Evolutionary conservation across 2,797 vertebrate genomes (phyloP).

Genomic region (Dryobates pubescens): DNA sequence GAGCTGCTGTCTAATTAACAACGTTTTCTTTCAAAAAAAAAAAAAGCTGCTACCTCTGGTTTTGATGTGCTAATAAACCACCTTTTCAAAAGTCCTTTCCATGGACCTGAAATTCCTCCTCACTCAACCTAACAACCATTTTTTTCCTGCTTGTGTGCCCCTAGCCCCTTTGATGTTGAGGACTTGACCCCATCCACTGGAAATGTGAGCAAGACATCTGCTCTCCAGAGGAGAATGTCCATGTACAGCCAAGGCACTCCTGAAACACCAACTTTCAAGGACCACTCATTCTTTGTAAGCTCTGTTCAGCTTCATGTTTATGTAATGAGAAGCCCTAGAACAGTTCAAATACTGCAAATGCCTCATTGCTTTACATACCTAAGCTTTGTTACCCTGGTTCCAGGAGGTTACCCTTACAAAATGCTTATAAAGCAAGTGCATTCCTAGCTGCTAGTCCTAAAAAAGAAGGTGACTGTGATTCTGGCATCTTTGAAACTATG

Average conservation of each 20-base stretch:
- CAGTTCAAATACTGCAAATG: neutral
- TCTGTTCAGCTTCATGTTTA: neutral
- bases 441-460: slow-evolving; percentile 17
- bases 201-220: slow-evolving; percentile 90
- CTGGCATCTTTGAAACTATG: neutral
- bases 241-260: slow-evolving; percentile 97
- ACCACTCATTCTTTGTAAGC: slow-evolving; percentile 97
- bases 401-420: slow-evolving; percentile 7
- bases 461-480: neutral
- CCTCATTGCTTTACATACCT: neutral
- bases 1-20: slow-evolving; percentile 23
- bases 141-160: neutral
- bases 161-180: slow-evolving; percentile 95
- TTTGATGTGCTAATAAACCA: slow-evolving; percentile 52
- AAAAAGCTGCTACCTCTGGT: neutral
- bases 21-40: slow-evolving; percentile 16
- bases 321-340: neutral
- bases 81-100: neutral
- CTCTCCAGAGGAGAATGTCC: slow-evolving; percentile 95
- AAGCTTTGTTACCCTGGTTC: neutral
- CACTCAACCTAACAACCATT: neutral
- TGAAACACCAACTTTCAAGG: slow-evolving; percentile 95
- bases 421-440: neutral
- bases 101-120: neutral
- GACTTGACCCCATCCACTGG: slow-evolving; percentile 91